Conservation (phyloP, 2,113 vertebrate genomes). For the Saimiri boliviensis region DNA sequence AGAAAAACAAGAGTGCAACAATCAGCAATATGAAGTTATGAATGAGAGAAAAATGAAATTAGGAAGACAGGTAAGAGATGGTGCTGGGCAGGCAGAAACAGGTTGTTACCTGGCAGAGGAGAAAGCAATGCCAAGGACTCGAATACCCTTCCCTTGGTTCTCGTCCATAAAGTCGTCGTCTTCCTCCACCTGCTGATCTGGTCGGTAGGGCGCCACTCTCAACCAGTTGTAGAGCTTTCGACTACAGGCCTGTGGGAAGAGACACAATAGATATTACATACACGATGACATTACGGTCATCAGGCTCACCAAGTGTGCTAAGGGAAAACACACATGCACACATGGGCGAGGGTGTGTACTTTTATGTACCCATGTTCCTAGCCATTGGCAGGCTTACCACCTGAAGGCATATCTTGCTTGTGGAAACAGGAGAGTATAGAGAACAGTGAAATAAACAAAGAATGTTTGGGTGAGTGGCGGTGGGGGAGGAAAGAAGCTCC, state of each 20-base stretch:
- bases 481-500: background rate
- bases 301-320: background rate
- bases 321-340: background rate
- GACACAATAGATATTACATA: background rate
- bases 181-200: conserved; percentile 97
- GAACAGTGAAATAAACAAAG: background rate
- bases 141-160: conserved; percentile 95
- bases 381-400: background rate
- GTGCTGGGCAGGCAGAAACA: background rate
- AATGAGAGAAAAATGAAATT: background rate
- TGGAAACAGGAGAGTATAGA: background rate
- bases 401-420: background rate
- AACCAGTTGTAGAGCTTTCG: conserved; percentile 98
- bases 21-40: background rate
- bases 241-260: conserved; percentile 90
- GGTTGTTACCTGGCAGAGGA: conserved; percentile 93
- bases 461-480: background rate
- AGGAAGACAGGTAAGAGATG: background rate
- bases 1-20: background rate
- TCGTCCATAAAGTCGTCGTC: conserved; percentile 99
- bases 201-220: conserved; percentile 95
- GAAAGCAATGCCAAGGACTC: conserved; percentile 95
- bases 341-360: background rate
- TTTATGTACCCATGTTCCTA: background rate
- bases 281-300: background rate